Evolutionary conservation across 2,113 vertebrate genomes (phyloP), one percentile per base, ranked within the genome.

Genomic region (Hystrix cristata): DNA sequence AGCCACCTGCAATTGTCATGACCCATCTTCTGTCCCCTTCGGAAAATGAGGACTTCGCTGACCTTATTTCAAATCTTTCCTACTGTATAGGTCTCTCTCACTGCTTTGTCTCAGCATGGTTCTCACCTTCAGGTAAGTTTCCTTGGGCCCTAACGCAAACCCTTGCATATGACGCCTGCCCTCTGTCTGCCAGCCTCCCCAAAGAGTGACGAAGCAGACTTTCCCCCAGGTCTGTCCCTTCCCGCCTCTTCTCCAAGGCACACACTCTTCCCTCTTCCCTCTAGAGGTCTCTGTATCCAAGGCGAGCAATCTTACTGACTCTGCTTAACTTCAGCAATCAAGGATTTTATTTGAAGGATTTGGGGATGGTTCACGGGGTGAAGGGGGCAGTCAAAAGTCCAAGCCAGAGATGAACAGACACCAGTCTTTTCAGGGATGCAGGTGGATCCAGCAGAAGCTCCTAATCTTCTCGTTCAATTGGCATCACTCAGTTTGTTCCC

Each of bases 271-370:
- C 51, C 71, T 57, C 43, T 65, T 34, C 48, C 43, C 93, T 64
- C 82, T 62, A 93, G 89, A 64, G 69, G 95, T 59, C 71, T 51
- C 81, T 88, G 59, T 5, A 46, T 80, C 46, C 1, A 3, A 88
- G 15, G 11, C 21, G 25, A 93, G 83, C 38, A 71, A 15, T 6
- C 34, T 65, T 21, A 64, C 0, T 0, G 3, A 34, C 38, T 84
- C 76, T 27, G 90, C 31, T 69, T 46, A 48, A 23, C 71, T 69
- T 69, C 34, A 69, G 53, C 87, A 87, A 82, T 14, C 31, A 87
- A 91, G 51, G 62, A n/a, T 59, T 96, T 95, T 81, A 96, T 62
- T 43, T 9, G 95, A 81, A 84, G 91, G 94, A 78, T 53, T 86
- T 71, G 34, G 18, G 38, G 23, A 9, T 76, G 91, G 80, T 16